A percentile compares a stretch with the other conserved stretches of the same genome.
These are phyloP conservation scores for Peromyscus maniculatus DNA, from an alignment of 2,113 vertebrate genomes.

Conservation along the genomic window DNA sequence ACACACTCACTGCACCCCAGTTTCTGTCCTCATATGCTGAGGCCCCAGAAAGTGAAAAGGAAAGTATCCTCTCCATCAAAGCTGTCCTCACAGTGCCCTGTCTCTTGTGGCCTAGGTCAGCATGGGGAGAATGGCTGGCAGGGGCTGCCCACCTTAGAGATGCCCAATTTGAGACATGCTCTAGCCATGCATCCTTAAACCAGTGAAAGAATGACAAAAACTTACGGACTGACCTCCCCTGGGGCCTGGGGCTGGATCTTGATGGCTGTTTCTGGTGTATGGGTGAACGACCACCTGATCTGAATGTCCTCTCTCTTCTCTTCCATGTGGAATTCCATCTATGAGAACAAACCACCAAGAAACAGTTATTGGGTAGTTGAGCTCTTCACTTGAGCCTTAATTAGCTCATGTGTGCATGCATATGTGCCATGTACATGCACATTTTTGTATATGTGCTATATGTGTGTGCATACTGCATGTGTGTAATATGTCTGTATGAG, in stretches of 20 bases:
- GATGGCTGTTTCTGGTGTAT: slow-evolving; percentile 78
- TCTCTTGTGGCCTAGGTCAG: neutral
- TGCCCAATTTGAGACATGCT: neutral
- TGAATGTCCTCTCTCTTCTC: slow-evolving; percentile 90
- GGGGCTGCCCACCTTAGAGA: neutral
- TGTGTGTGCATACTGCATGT: too few relatives aligned
- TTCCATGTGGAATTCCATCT: slow-evolving; percentile 94
- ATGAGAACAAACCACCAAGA: slow-evolving; percentile 35
- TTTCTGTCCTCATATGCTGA: neutral
- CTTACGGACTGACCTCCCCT: slow-evolving; percentile 84
- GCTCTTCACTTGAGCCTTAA: neutral
- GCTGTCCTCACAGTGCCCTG: neutral
- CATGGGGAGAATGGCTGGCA: neutral
- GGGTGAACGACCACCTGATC: slow-evolving; percentile 90
- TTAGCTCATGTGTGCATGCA: neutral
- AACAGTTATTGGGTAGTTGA: neutral
- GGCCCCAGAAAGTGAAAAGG: neutral
- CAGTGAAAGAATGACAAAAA: fast-evolving
- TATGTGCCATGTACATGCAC: neutral
- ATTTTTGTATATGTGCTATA: neutral
- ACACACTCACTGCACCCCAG: fast-evolving
- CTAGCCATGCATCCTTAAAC: fast-evolving
- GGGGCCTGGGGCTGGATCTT: slow-evolving; percentile 81
- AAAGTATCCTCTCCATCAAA: neutral
- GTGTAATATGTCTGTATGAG: neutral